Evolutionary conservation across 2,888 invertebrate species (phyloP).

Genomic region (Drosophila atripex): DNA sequence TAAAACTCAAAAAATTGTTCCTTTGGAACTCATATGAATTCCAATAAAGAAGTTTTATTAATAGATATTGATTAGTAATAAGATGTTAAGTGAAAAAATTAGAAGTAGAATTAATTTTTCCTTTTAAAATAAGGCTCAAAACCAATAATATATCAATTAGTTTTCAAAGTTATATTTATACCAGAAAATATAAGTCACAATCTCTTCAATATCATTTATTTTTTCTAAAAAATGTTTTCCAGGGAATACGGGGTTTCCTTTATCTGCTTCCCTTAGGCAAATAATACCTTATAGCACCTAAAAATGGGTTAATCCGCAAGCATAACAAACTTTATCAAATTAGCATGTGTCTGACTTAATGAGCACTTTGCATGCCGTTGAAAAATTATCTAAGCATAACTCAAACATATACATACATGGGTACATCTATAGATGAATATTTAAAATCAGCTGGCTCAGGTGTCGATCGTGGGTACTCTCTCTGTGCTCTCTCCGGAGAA

Average conservation of each 20-base stretch:
- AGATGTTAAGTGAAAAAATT: too few species aligned
- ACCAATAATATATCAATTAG: too few species aligned
- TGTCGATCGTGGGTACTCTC: conserved; percentile 22
- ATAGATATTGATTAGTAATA: too few species aligned
- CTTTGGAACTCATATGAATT: too few species aligned
- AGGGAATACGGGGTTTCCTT: not conserved
- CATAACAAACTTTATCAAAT: conserved; percentile 62
- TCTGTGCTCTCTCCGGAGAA: not conserved
- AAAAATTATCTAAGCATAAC: conserved; percentile 72
- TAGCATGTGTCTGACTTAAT: conserved; percentile 68
- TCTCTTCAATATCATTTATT: not conserved
- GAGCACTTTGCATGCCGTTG: conserved; percentile 83
- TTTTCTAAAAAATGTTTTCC: not conserved
- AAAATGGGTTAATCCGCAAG: conserved; percentile 38
- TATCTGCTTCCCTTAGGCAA: not conserved
- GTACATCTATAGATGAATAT: conserved; percentile 5
- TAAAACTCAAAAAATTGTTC: not conserved
- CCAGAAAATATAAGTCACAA: too few species aligned
- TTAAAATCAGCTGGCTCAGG: conserved; percentile 38
- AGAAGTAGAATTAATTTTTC: too few species aligned
- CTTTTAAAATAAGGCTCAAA: too few species aligned
- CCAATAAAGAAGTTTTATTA: too few species aligned
- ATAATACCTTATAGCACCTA: not conserved
- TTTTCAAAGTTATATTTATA: too few species aligned
- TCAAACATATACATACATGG: conserved; percentile 6